Base-by-base conservation (phyloP, 2,113 vertebrate species). In the Campylomormyrus tamandua region DNA sequence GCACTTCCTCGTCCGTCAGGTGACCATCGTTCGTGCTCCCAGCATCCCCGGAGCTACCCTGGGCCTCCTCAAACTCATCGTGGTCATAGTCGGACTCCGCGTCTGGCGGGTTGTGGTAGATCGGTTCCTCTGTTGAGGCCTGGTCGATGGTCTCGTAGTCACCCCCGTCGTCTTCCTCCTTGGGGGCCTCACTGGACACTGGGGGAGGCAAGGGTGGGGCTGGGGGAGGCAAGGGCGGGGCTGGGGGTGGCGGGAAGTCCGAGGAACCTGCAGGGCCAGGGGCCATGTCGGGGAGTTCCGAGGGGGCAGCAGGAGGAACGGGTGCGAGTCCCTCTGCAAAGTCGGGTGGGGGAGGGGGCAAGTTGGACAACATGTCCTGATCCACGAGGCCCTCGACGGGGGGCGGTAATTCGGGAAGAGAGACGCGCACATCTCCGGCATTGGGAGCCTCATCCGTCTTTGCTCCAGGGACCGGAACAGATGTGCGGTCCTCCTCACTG, bases 51-150 rank as follows among this genome's bases (percentile, higher is more conserved):
- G 93, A 96, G 91, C 95, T 97, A 45, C 94, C 93, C 1, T 94
- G 94, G 49, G 92, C 93, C 90, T 97, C 96, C 92, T 98, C 97
- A 91, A 96, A 97, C 93, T 98, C 97, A 84, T 98, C 97, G 46
- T 98, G 97, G 92, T 98, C 97, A 0, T 97, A 98, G 92, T 98
- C 97, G 0, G 97, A 98, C 91, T 98, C 97, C 7, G 95, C 90
- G 84, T 98, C 97, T 0, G 90, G 95, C 4, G 95, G 92, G 13
- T 94, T 93, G 84, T 92, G 92, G 56, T 95, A 96, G 84, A 94
- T 90, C 0, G 91, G 92, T 39, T 96, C 95, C 90, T 95, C 94
- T 1, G 94, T 10, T 27, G 35, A 24, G 35, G 49, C 53, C 35
- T 66, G 87, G 56, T 88, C 87, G 19, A 88, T 88, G 19, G 31